A percentile compares a stretch with the other conserved stretches of the same genome.
Conservation (phyloP, 2,113 vertebrate species). For the Hucho hucho region DNA sequence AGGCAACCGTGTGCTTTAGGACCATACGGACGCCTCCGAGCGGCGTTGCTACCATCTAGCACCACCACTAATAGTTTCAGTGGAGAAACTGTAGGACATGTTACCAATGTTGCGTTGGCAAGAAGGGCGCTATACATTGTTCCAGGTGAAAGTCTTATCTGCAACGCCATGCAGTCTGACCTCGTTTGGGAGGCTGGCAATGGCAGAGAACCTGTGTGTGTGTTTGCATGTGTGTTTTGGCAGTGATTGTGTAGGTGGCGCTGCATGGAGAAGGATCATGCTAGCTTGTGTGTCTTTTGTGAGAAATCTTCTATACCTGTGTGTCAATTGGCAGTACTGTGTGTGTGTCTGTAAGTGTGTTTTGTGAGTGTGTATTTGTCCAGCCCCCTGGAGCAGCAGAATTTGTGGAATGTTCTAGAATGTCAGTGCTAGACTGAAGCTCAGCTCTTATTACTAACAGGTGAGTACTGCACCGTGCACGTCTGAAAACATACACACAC, state of each 20-base stretch:
- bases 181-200: not conserved
- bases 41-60: too few species aligned
- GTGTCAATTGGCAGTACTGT: constrained; percentile 37
- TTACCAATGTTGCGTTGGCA: not conserved
- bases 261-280: constrained; percentile 18
- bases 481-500: constrained; percentile 40
- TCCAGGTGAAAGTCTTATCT: not conserved
- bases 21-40: too few species aligned
- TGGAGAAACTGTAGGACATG: not conserved
- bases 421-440: constrained; percentile 65
- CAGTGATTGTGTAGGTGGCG: constrained; percentile 5
- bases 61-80: too few species aligned
- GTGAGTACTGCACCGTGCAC: constrained; percentile 70
- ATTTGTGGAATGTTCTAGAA: constrained; percentile 77
- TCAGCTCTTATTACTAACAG: constrained; percentile 77
- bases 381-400: constrained; percentile 75
- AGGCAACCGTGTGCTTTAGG: too few species aligned
- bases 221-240: constrained; percentile 11
- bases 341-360: constrained; percentile 14
- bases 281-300: constrained; percentile 16
- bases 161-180: not conserved
- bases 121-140: not conserved
- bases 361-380: constrained; percentile 47
- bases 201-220: constrained; percentile 12
- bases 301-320: constrained; percentile 35